These are phyloP conservation scores for Salvator merianae DNA, from an alignment of 2,113 vertebrate genomes.

Conservation along the genomic window DNA sequence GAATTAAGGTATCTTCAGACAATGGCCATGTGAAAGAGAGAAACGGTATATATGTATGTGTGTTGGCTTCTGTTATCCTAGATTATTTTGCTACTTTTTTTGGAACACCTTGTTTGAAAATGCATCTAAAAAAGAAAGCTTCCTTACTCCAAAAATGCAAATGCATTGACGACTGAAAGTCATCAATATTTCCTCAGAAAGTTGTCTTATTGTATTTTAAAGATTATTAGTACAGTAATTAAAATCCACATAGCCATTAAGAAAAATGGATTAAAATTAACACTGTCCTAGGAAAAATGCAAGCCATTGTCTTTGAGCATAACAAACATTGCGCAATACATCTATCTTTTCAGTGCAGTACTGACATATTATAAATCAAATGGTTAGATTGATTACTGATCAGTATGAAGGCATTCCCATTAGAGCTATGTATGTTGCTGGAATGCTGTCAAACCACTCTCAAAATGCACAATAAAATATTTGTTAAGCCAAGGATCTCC, in stretches of 20 bases:
- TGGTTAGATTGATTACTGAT: neutral
- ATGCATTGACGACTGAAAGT: neutral
- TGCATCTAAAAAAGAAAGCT: too few species aligned
- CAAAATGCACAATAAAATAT: neutral
- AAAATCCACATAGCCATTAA: neutral
- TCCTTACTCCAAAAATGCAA: too few species aligned
- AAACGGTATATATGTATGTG: too few species aligned
- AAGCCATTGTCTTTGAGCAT: neutral
- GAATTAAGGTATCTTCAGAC: too few species aligned
- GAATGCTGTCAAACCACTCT: accelerated
- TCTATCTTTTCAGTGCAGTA: accelerated
- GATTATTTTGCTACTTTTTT: too few species aligned
- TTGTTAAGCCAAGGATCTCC: neutral
- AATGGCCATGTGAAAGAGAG: too few species aligned
- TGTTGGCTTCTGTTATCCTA: too few species aligned
- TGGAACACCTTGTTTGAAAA: too few species aligned
- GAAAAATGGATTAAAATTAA: neutral
- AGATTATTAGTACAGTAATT: neutral
- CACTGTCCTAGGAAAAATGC: neutral
- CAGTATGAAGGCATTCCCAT: neutral
- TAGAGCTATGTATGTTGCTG: neutral
- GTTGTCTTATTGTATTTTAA: neutral
- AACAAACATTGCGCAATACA: neutral
- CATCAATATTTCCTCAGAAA: neutral
- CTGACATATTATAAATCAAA: neutral